Base-by-base conservation (phyloP, 37 sponge, comb jelly and placozoan species). In the Chondrosia reniformis region DNA sequence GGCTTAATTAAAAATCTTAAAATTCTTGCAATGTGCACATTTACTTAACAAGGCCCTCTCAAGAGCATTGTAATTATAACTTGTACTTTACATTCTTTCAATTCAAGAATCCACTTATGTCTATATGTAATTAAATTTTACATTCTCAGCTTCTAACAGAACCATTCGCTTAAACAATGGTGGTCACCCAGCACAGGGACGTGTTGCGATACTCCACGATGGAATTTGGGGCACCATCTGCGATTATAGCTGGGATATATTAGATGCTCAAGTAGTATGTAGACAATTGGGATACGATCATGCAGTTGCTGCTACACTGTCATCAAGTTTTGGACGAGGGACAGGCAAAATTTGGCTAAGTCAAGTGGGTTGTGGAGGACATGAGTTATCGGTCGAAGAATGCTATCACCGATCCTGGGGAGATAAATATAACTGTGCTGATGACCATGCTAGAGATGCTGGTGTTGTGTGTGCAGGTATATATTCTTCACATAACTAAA, bases 301-400 rank as follows among this genome's bases (percentile, higher is more conserved):
- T 19, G 61, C 61, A 30, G 17, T 59, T 59, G 61, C 61, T 59
- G 61, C 61, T 30, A 59, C 61, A 30, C 61, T 59, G 61, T 30
- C 30, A 13, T 30, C 30, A 30, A 59, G 61, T 13, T 59, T 59
- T 59, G 61, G 6, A 59, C 61, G 22, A 19, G 22, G 17, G 28
- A 59, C n/a, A 19, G 61, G 61, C 28, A 6, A 30, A 13, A 5
- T 59, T 6, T 59, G 61, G 61, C 61, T 59, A 5, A 30, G 4
- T 5, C n/a, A 59, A 30, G 61, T 59, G n/a, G 61, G 17, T 13
- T 59, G 61, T 59, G 4, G 17, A 30, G 61, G 61, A 19, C 7
- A 25, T 30, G 61, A 59, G 28, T 25, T 30, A 59, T 5, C 6
- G 30, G 28, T 59, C 28, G 61, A 13, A 6, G 6, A 19, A 30